A percentile compares a stretch with the other conserved stretches of the same genome.
Evolutionary conservation across 2,888 invertebrate genomes (phyloP).

Genomic region (Lasioglossum vierecki): DNA sequence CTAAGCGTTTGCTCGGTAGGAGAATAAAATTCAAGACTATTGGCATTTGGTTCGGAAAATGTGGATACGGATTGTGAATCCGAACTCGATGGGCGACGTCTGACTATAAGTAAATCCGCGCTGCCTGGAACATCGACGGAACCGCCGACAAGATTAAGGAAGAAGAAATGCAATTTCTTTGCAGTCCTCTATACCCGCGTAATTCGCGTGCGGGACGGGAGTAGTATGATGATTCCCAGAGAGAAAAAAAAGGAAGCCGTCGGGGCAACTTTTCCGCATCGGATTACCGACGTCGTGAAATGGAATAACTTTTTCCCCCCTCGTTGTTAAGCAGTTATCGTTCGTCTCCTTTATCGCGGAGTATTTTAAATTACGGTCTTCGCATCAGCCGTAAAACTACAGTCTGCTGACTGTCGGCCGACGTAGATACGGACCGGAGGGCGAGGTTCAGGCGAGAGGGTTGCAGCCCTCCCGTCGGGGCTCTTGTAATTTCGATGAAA

Average conservation of each 20-base stretch:
- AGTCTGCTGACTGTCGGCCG: conserved; percentile 38
- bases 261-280: conserved; percentile 45
- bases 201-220: conserved; percentile 13
- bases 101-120: background rate
- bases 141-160: background rate
- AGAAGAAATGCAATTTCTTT: conserved; percentile 7
- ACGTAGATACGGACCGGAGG: background rate
- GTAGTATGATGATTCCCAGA: conserved; percentile 17
- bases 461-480: conserved; percentile 12
- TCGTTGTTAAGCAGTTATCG: conserved; percentile 58
- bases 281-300: conserved; percentile 56
- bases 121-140: background rate
- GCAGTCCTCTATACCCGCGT: conserved; percentile 11
- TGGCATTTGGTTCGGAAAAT: background rate
- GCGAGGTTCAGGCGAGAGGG: background rate
- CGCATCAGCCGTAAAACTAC: conserved; percentile 61
- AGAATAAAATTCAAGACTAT: background rate
- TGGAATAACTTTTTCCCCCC: conserved; percentile 48
- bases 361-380: conserved; percentile 61
- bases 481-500: conserved; percentile 50
- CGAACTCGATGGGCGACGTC: background rate
- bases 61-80: background rate
- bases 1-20: background rate
- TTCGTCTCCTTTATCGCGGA: conserved; percentile 58
- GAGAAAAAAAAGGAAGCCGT: background rate